Conservation (phyloP, 2,113 vertebrate species). For the Lepidothrix coronata region DNA sequence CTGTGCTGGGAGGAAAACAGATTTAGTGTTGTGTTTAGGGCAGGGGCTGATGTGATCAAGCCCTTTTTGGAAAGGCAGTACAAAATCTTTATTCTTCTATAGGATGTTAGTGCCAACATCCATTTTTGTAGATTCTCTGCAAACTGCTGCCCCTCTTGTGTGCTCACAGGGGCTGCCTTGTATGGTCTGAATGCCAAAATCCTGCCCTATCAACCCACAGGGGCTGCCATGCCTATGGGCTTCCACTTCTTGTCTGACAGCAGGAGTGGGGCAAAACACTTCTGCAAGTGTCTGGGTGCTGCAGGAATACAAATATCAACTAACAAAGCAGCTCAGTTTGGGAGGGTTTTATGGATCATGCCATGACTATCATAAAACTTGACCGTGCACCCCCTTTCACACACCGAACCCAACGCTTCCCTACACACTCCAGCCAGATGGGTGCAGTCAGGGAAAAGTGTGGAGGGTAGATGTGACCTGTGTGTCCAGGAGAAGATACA, state of each 20-base stretch:
- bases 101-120: background rate
- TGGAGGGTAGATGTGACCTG: background rate
- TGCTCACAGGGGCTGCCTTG: constrained; percentile 14
- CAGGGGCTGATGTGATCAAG: background rate
- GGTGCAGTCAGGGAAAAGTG: background rate
- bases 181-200: background rate
- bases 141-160: background rate
- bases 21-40: background rate
- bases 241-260: background rate
- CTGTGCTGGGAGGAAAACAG: background rate
- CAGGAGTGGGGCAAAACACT: background rate
- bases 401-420: rapidly evolving
- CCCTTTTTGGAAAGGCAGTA: background rate
- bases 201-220: background rate
- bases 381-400: background rate
- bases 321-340: background rate
- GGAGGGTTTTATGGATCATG: background rate
- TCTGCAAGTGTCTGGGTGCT: background rate
- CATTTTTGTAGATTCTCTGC: background rate
- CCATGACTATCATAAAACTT: background rate
- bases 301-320: background rate
- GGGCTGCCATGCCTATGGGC: background rate
- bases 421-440: background rate
- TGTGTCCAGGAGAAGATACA: background rate
- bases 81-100: background rate